Percentiles rank a stretch among this genome's conserved stretches.
phyloP scores from a whole-genome alignment of 2,888 invertebrate genomes.

The Acanthoscelides obtectus region DNA sequence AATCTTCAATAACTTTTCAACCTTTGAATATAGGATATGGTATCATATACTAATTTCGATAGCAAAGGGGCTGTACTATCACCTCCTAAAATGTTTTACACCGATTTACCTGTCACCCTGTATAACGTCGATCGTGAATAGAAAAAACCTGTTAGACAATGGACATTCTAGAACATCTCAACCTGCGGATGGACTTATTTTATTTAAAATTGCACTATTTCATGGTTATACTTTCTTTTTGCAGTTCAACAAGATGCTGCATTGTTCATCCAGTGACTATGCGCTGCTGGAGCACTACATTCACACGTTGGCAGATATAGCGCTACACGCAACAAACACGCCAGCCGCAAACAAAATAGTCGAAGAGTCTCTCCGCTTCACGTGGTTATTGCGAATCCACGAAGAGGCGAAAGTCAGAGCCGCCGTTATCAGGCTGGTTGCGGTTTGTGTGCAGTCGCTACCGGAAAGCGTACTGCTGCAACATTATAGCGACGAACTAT shows the following conservation, averaged over 20 bases:
- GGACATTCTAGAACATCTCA: too few species aligned
- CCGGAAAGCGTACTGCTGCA: constrained; percentile 54
- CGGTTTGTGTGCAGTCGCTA: constrained; percentile 56
- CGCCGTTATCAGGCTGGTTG: constrained; percentile 53
- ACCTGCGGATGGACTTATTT: too few species aligned
- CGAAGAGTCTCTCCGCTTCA: constrained; percentile 64
- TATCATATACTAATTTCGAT: too few species aligned
- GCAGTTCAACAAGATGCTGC: constrained; percentile 53
- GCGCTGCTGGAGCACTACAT: constrained; percentile 65
- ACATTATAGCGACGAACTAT: constrained; percentile 58
- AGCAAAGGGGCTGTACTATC: too few species aligned
- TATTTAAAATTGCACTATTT: too few species aligned
- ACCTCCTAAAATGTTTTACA: too few species aligned
- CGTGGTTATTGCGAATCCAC: constrained; percentile 62
- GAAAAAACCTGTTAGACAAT: too few species aligned
- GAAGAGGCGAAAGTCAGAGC: constrained; percentile 33
- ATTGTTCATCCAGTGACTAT: constrained; percentile 56
- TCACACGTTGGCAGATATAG: constrained; percentile 62
- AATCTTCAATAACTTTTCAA: too few species aligned
- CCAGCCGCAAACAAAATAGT: constrained; percentile 60
- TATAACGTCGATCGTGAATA: too few species aligned
- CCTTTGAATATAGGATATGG: too few species aligned
- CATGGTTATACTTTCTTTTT: too few species aligned
- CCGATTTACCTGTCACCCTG: too few species aligned
- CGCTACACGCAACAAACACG: constrained; percentile 66